Percentiles rank a stretch among this genome's conserved stretches.
phyloP scores from a whole-genome alignment of 2,888 invertebrate genomes.

The Serripes groenlandicus region DNA sequence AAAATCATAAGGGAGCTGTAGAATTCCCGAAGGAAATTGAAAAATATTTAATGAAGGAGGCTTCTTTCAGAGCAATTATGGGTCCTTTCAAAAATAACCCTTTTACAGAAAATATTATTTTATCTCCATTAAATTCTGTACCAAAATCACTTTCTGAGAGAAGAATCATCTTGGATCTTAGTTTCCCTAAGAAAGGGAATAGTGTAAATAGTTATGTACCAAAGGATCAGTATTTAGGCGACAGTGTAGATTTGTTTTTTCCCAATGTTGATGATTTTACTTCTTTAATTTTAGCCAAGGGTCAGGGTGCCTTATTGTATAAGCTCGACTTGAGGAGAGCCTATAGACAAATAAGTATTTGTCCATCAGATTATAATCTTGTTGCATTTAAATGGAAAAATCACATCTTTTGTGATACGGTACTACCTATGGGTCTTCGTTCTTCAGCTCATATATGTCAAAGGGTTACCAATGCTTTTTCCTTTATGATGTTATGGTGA shows the following conservation, averaged over 20 bases:
- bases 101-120: not conserved
- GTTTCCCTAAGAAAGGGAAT: not conserved
- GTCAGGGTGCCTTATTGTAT: not conserved
- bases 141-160: not conserved
- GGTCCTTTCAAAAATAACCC: not conserved
- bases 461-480: constrained; percentile 22
- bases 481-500: too few relatives aligned
- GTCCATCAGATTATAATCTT: not conserved
- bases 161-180: not conserved
- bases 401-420: not conserved
- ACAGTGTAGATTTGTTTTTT: not conserved
- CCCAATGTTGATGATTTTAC: not conserved
- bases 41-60: not conserved
- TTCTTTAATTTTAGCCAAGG: not conserved
- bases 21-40: not conserved
- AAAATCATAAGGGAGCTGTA: not conserved
- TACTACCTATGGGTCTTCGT: constrained; percentile 27
- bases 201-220: not conserved
- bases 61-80: not conserved
- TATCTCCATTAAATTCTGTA: not conserved
- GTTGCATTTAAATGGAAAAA: not conserved
- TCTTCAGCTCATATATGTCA: constrained; percentile 37
- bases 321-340: not conserved
- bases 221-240: not conserved
- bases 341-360: constrained; percentile 1